These are phyloP conservation scores for Apostichopus californicus DNA, from an alignment of 35 echinoderm and acorn worm species.

Conservation along the genomic window DNA sequence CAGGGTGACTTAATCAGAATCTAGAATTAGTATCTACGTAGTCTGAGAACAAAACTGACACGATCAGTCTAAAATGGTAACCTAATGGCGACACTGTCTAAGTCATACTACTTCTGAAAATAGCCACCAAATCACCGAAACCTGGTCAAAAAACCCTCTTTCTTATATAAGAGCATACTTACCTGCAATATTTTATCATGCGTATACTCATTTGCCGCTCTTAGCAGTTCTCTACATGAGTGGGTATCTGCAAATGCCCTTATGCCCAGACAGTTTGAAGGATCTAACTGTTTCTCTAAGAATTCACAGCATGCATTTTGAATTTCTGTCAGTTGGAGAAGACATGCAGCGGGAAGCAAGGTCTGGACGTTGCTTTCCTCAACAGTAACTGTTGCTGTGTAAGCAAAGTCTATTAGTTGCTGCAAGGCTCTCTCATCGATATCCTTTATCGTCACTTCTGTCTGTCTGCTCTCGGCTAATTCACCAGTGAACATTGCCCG, in stretches of 20 bases:
- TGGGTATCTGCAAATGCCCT: slow-evolving; percentile 96
- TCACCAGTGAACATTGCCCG: slow-evolving; percentile 99
- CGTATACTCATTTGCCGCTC: slow-evolving; percentile 97
- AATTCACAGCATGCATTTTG: slow-evolving; percentile 98
- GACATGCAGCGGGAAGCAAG: slow-evolving; percentile 82
- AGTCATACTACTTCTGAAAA: too few species aligned
- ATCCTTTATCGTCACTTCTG: slow-evolving; percentile 94
- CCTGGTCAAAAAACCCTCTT: too few species aligned
- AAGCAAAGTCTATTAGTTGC: slow-evolving; percentile 93
- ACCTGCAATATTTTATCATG: slow-evolving; percentile 95
- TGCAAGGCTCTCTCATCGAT: slow-evolving; percentile 96
- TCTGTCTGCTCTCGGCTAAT: slow-evolving; percentile 95
- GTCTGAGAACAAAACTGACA: too few species aligned
- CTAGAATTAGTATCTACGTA: too few species aligned
- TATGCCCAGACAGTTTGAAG: slow-evolving; percentile 96
- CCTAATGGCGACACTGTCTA: too few species aligned
- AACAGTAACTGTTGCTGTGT: slow-evolving; percentile 85
- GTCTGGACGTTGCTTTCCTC: slow-evolving; percentile 99
- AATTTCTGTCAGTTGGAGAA: slow-evolving; percentile 91
- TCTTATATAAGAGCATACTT: neutral
- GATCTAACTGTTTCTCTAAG: slow-evolving; percentile 88
- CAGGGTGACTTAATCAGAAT: too few species aligned
- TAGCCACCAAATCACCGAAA: too few species aligned
- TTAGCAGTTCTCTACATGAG: slow-evolving; percentile 82
- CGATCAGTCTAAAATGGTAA: too few species aligned